These are phyloP conservation scores for Poeciliopsis gracilis DNA, from an alignment of 2,797 vertebrate species.

Conservation along the genomic window DNA sequence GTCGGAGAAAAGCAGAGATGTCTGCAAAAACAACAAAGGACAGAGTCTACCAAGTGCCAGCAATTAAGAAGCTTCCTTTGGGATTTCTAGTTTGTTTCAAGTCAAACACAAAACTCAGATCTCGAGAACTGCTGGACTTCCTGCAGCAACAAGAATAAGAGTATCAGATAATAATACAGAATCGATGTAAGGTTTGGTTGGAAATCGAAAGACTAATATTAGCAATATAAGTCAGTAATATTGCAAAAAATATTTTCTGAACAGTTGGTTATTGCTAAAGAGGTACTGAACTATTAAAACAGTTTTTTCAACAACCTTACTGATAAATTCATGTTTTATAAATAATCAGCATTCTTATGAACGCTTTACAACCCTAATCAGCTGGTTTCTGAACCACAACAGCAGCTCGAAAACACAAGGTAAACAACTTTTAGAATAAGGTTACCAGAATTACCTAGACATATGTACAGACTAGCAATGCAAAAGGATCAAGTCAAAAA, in stretches of 20 bases:
- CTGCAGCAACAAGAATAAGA: neutral
- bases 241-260: neutral
- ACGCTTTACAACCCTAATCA: neutral
- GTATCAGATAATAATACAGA: neutral
- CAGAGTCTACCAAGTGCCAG: neutral
- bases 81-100: neutral
- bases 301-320: neutral
- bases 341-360: neutral
- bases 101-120: neutral
- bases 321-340: neutral
- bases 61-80: neutral
- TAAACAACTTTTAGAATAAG: neutral
- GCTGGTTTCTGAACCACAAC: neutral
- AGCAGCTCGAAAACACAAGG: neutral
- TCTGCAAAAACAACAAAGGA: slow-evolving; percentile 8
- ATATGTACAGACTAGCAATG: too few species aligned
- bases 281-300: neutral
- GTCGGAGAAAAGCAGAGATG: slow-evolving; percentile 1
- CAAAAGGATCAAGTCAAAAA: too few species aligned
- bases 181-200: neutral
- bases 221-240: neutral
- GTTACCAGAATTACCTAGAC: too few species aligned
- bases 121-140: neutral
- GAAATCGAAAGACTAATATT: neutral
- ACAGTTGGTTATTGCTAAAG: neutral